Base-by-base conservation (phyloP, 1,140 invertebrate genomes). In the Hycleus cichorii region DNA sequence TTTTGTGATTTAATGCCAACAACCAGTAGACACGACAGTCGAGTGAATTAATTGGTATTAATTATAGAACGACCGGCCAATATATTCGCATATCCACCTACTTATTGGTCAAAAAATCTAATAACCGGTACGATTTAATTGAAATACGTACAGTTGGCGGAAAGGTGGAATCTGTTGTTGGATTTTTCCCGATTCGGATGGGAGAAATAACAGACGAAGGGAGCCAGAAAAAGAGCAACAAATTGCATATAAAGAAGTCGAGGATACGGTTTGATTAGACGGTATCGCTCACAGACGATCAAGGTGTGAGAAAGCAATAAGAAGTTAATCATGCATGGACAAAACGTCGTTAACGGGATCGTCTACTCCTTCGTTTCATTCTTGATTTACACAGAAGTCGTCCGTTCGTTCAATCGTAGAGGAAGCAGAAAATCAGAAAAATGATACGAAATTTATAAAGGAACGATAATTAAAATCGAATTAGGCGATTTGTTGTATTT, bases 401-500 rank as follows among this genome's bases (percentile, higher is more conserved):
- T 32, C 7, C 32, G 32, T 32, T 32, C 32, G 32, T 32, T 32
- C 32, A 32, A 32, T 32, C 18, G 32, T 32, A 7, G 32, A 32
- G 4, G 32, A 32, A 4, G 32, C 32, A 32, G 32, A 32, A 32
- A 47, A 47, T 55, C 47, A 24, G 42, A 51, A 18, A 18, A 18
- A 18, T 18, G 18, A 18, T 18, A 18, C 18, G 18, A 18, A 18
- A 18, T 18, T 1, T 18, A 18, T 1, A 18, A 18, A 18, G 18
- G 18, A 18, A 18, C 18, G 18, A 1, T 18, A 18, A 18, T 18
- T 18, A 18, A 18, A 18, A 18, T 18, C 18, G 18, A 18, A 18
- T 18, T 18, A 18, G 60, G 42, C 58, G 55, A 58, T 48, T 45
- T 50, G 50, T 44, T 51, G 49, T 47, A 61, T 58, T 61, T 61